Percentiles rank a stretch among this genome's conserved stretches.
These are phyloP conservation scores for Talpa occidentalis DNA, from an alignment of 2,113 vertebrate genomes.

Conservation along the genomic window DNA sequence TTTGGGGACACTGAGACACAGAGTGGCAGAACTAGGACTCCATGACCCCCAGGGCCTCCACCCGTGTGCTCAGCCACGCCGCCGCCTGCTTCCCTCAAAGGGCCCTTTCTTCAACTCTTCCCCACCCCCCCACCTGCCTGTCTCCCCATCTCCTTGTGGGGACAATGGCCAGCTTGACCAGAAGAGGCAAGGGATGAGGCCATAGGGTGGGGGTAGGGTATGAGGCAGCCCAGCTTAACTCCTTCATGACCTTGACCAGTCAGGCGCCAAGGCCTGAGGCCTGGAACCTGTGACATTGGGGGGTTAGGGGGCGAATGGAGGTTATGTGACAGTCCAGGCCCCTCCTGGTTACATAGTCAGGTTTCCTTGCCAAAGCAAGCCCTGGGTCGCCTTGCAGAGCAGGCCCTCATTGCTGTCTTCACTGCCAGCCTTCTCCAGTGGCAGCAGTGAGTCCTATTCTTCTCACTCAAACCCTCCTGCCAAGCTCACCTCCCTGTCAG, in stretches of 20 bases:
- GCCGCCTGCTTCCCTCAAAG: background rate
- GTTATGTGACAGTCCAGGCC: background rate
- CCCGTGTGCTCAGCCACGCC: rapidly evolving
- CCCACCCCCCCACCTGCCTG: background rate
- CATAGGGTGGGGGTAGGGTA: too few species aligned
- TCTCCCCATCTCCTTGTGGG: background rate
- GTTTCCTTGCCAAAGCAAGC: background rate
- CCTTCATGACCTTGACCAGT: background rate
- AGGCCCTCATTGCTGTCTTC: too few species aligned
- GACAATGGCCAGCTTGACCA: background rate
- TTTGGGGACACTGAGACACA: background rate
- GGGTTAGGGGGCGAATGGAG: too few species aligned
- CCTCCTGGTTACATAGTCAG: background rate
- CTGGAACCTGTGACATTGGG: too few species aligned
- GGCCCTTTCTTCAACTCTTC: background rate
- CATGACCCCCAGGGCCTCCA: background rate
- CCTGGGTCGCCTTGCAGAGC: too few species aligned
- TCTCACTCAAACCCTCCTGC: background rate
- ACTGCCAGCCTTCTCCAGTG: too few species aligned
- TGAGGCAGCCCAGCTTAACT: background rate
- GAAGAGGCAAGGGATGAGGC: background rate
- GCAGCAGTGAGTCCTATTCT: background rate
- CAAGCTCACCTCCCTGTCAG: rapidly evolving
- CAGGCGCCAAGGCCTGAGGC: background rate
- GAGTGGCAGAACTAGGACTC: background rate